phyloP scores from a whole-genome alignment of 2,797 vertebrate species.

The Darevskia mixta region DNA sequence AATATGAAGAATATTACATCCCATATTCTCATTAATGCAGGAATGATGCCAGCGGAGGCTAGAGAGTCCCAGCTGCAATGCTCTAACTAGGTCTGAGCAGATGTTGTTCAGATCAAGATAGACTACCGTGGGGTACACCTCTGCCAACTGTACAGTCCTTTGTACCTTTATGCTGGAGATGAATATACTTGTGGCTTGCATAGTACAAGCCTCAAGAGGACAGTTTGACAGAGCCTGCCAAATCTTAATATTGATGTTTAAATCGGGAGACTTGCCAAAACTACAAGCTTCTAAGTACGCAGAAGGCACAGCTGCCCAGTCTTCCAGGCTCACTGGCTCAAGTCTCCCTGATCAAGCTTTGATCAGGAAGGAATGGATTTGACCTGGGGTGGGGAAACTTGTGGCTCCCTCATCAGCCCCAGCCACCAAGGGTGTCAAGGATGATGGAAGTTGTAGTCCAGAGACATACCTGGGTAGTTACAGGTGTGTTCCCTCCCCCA shows the following conservation, averaged over 20 bases:
- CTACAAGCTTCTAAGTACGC: neutral
- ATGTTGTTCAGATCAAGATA: constrained; percentile 29
- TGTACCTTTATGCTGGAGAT: neutral
- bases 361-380: neutral
- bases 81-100: constrained; percentile 28
- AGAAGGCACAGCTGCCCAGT: neutral
- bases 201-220: neutral
- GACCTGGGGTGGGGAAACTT: neutral
- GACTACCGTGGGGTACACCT: neutral
- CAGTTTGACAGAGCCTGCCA: neutral
- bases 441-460: neutral
- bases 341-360: neutral
- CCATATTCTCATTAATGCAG: constrained; percentile 23
- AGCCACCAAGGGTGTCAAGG: neutral
- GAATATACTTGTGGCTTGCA: constrained; percentile 5
- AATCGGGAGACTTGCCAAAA: neutral
- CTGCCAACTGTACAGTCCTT: neutral
- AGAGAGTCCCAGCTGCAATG: neutral
- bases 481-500: neutral
- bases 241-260: neutral
- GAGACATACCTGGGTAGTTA: neutral
- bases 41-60: constrained; percentile 15
- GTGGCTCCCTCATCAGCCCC: neutral
- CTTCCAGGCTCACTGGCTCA: neutral
- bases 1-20: constrained; percentile 15